Conservation (phyloP, 2,113 vertebrate genomes). For the Nerophis ophidion region DNA sequence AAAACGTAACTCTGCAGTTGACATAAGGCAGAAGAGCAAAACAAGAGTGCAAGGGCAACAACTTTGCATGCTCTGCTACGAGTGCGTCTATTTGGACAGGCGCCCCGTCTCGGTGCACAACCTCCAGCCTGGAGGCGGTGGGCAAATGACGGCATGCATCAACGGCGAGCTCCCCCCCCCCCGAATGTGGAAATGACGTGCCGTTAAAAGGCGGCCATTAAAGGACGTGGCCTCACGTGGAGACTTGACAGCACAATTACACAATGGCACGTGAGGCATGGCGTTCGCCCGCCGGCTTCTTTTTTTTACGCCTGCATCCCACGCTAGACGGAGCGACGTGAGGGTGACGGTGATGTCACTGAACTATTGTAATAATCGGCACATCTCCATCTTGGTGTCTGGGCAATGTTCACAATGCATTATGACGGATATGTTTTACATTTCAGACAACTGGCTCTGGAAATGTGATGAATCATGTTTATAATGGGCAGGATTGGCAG, state of each 20-base stretch:
- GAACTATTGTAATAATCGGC: neutral
- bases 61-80: neutral
- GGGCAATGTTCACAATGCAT: neutral
- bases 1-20: too few relatives aligned
- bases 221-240: slow-evolving; percentile 23
- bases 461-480: too few relatives aligned
- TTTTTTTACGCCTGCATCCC: slow-evolving; percentile 5
- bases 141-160: slow-evolving; percentile 37
- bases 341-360: slow-evolving; percentile 2
- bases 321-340: neutral
- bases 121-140: too few relatives aligned
- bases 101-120: too few relatives aligned
- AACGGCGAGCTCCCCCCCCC: slow-evolving; percentile 16
- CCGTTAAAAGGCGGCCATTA: slow-evolving; percentile 26
- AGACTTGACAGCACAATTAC: slow-evolving; percentile 47
- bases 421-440: neutral
- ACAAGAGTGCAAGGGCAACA: neutral
- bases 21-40: neutral
- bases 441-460: too few relatives aligned
- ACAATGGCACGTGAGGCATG: slow-evolving; percentile 24
- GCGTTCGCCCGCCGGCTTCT: slow-evolving; percentile 14
- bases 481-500: too few relatives aligned
- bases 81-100: too few relatives aligned
- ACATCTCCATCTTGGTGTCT: too few relatives aligned
- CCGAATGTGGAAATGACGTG: slow-evolving; percentile 31